Evolutionary conservation across 1,140 invertebrate genomes (phyloP).

Genomic region (Drosophila mayri): DNA sequence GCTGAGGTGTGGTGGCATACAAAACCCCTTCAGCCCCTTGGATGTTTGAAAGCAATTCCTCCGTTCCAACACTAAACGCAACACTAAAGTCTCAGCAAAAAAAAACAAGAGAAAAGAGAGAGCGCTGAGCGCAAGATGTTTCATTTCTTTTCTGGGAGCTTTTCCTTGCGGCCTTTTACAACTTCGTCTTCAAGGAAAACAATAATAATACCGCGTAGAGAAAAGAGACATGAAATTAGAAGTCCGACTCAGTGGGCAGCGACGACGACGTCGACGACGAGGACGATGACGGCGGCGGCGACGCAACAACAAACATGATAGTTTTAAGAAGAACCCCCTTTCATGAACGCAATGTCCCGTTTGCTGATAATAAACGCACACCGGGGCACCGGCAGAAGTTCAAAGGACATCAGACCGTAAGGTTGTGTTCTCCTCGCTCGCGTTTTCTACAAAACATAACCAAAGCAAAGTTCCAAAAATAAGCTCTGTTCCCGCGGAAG

Average conservation of each 20-base stretch:
- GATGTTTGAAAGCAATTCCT: slow-evolving; percentile 16
- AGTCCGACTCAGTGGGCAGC: slow-evolving; percentile 36
- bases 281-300: slow-evolving; percentile 10
- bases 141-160: slow-evolving; percentile 55
- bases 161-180: slow-evolving; percentile 49
- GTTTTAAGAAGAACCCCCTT: slow-evolving; percentile 68
- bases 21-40: background rate
- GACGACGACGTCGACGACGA: slow-evolving; percentile 24
- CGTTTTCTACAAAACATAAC: slow-evolving; percentile 19
- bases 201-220: slow-evolving; percentile 66
- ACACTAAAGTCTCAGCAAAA: slow-evolving; percentile 28
- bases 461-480: background rate
- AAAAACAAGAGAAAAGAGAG: slow-evolving; percentile 25
- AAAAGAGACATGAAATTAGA: slow-evolving; percentile 62
- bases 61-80: slow-evolving; percentile 45
- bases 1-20: background rate
- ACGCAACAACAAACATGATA: slow-evolving; percentile 45
- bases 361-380: slow-evolving; percentile 74
- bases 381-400: slow-evolving; percentile 74
- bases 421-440: slow-evolving; percentile 60
- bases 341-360: slow-evolving; percentile 64
- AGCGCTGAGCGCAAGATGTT: slow-evolving; percentile 45
- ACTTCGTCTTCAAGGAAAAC: slow-evolving; percentile 72
- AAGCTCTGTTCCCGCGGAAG: slow-evolving; percentile 16
- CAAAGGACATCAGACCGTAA: slow-evolving; percentile 78